Base-by-base conservation (phyloP, 2,888 invertebrate genomes). In the Polymixis lichenea region DNA sequence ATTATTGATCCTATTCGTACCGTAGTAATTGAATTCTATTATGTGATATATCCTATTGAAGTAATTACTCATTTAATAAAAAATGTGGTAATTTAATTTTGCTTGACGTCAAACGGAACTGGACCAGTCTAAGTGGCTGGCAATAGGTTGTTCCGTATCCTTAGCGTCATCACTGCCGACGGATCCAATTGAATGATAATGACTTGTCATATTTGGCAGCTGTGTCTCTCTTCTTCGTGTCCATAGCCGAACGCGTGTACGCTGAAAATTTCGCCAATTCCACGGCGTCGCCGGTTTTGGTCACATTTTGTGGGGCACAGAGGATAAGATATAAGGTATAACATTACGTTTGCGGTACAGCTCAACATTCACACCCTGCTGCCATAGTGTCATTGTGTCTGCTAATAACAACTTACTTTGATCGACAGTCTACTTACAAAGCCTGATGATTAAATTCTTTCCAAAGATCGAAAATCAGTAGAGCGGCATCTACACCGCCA, bases 1-100 rank as follows among this genome's bases (percentile, higher is more conserved):
- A 66, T 72, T 46, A 77, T 65, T 15, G 15, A 6, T n/a, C 32
- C 22, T 49, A 82, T 62, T 62, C 72, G 69, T 69, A 58, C 28
- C 43, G 46, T 62, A 61, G 72, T 72, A 82, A 83, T 83, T 86
- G 73, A 73, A 83, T 82, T 82, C 77, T 72, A 61, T 85, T 83
- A 61, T 82, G n/a, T 61, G 70, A 64, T 56, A 85, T 73, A 73
- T 83, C 86, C 83, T 83, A 76, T 82, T 82, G 60, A 46, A 53
- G 22, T 68, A 83, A 82, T 86, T 77, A 71, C 43, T 25, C 0
- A 17, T 71, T 68, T 67, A 56, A 32, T 11, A 46, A 69, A 85
- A 71, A 69, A 65, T 65, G 51, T 85, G 38, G 19, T 72, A 51
- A 69, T 77, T 66, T 66, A 69, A 85, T 81, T 81, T 13, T 75